These are phyloP conservation scores for Crocuta crocuta DNA, from an alignment of 2,113 vertebrate genomes.

Conservation along the genomic window DNA sequence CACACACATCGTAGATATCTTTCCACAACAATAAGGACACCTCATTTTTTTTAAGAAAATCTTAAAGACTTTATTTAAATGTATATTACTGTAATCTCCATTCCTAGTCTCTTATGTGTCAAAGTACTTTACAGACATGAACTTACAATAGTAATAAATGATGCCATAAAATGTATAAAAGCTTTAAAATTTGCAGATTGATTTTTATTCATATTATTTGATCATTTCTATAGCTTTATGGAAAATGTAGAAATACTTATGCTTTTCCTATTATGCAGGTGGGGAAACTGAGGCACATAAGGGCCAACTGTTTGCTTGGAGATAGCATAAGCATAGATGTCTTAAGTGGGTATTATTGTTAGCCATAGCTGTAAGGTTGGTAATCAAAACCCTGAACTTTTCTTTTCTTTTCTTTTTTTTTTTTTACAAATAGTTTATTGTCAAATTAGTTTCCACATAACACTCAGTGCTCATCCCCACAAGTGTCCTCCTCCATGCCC, in stretches of 20 bases:
- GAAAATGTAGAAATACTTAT: neutral
- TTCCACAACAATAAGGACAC: neutral
- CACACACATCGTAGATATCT: fast-evolving
- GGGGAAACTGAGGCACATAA: neutral
- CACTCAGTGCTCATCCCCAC: too few species aligned
- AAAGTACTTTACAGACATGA: neutral
- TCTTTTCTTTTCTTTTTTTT: too few species aligned
- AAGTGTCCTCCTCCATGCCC: too few species aligned
- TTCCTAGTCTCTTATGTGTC: neutral
- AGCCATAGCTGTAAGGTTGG: neutral
- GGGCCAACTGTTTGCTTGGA: neutral
- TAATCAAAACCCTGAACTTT: neutral
- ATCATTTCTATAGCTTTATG: neutral
- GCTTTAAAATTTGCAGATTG: neutral
- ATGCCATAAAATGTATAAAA: neutral
- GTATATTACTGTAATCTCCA: neutral
- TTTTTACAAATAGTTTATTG: too few species aligned
- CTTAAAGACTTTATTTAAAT: neutral
- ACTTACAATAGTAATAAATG: neutral
- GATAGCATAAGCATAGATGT: neutral
- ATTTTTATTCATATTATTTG: neutral
- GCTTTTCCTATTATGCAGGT: neutral
- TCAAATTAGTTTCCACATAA: too few species aligned
- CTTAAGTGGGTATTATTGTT: neutral
- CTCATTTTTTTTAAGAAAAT: neutral